Percentiles rank a stretch among this genome's conserved stretches.
Evolutionary conservation across 2,113 vertebrate species (phyloP).

Genomic region (Chroicocephalus ridibundus): DNA sequence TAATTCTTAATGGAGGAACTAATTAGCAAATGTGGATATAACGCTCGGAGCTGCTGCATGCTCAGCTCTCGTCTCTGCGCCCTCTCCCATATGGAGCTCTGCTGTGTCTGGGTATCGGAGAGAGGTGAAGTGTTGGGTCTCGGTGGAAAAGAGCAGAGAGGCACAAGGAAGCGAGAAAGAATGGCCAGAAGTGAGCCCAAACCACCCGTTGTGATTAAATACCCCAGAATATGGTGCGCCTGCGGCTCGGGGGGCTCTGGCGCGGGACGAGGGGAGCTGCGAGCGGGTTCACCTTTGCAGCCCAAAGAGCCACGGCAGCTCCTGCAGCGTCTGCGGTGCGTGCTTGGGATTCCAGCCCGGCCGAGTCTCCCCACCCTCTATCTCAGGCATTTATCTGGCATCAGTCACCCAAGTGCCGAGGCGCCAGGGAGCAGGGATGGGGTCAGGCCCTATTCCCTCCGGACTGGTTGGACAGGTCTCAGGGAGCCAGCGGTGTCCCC

Average conservation of each 20-base stretch:
- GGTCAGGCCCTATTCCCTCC: not conserved
- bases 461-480: constrained; percentile 33
- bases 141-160: not conserved
- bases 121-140: not conserved
- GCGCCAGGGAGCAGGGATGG: not conserved
- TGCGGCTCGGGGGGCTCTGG: not conserved
- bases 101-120: fast-evolving
- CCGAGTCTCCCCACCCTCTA: constrained; percentile 37
- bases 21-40: constrained; percentile 5
- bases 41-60: not conserved
- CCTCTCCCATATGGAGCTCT: not conserved
- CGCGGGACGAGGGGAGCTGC: not conserved
- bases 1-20: constrained; percentile 27
- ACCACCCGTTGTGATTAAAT: not conserved
- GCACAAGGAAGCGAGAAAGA: not conserved
- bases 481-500: not conserved
- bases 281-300: not conserved
- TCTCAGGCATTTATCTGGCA: constrained; percentile 64
- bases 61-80: not conserved
- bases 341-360: constrained; percentile 38
- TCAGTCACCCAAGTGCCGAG: constrained; percentile 37
- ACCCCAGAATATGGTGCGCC: fast-evolving
- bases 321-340: fast-evolving
- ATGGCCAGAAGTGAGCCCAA: not conserved
- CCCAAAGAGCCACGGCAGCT: not conserved